These are phyloP conservation scores for Tolmerus cingulatus DNA, from an alignment of 2,888 invertebrate species.

Conservation along the genomic window DNA sequence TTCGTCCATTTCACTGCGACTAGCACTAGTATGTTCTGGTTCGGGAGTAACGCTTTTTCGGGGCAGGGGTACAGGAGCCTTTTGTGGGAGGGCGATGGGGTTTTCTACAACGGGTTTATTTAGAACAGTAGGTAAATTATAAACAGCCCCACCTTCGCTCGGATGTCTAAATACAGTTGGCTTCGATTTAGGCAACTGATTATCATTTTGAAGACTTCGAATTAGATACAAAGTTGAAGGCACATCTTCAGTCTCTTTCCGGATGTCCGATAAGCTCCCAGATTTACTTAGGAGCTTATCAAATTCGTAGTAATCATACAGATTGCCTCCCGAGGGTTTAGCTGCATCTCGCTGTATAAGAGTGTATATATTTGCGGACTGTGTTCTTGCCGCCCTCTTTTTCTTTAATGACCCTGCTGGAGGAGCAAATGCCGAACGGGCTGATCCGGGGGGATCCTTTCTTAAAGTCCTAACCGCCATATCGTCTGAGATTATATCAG, in stretches of 20 bases:
- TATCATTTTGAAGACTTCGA: slow-evolving; percentile 58
- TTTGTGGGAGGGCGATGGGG: slow-evolving; percentile 56
- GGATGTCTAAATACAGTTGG: slow-evolving; percentile 59
- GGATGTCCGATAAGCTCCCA: slow-evolving; percentile 70
- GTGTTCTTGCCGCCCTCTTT: slow-evolving; percentile 80
- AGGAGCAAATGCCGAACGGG: slow-evolving; percentile 54
- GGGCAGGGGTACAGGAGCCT: slow-evolving; percentile 68
- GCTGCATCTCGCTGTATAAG: slow-evolving; percentile 72
- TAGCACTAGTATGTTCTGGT: slow-evolving; percentile 60
- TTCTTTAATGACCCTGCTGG: slow-evolving; percentile 68
- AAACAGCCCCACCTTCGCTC: slow-evolving; percentile 61
- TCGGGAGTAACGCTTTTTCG: slow-evolving; percentile 64
- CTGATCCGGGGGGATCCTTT: slow-evolving; percentile 71
- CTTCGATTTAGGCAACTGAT: slow-evolving; percentile 50
- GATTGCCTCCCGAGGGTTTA: slow-evolving; percentile 63
- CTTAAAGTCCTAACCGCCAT: slow-evolving; percentile 84
- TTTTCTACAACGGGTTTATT: neutral
- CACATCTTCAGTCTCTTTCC: slow-evolving; percentile 55
- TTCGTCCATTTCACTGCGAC: slow-evolving; percentile 70
- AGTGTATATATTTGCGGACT: slow-evolving; percentile 84
- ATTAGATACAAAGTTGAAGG: slow-evolving; percentile 58
- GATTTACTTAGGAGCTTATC: slow-evolving; percentile 68
- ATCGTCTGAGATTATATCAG: slow-evolving; percentile 87
- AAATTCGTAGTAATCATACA: slow-evolving; percentile 68
- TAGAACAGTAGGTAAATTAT: slow-evolving; percentile 59